Percentiles rank a stretch among this genome's conserved stretches.
phyloP scores from a whole-genome alignment of 2,113 vertebrate species.

The Chlamydotis undulata region DNA sequence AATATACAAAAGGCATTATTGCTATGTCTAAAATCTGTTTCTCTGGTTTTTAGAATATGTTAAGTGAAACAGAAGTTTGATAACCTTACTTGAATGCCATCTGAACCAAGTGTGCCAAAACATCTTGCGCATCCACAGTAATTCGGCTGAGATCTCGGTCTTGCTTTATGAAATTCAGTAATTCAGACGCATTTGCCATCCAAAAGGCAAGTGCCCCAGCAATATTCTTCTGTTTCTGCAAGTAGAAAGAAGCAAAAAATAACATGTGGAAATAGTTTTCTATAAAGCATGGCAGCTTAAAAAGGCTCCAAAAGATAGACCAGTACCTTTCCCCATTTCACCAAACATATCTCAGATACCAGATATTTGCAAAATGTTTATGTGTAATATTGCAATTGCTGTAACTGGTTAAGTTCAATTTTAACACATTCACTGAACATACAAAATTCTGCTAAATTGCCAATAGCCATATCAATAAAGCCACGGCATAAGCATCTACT shows the following conservation, averaged over 20 bases:
- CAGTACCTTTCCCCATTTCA: constrained; percentile 76
- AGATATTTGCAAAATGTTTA: constrained; percentile 79
- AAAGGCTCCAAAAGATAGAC: constrained; percentile 86
- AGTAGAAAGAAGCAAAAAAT: constrained; percentile 49
- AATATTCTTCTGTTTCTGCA: constrained; percentile 98
- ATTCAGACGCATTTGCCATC: constrained; percentile 99
- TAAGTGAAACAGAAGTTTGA: neutral
- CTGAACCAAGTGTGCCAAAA: constrained; percentile 95
- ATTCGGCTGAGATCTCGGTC: constrained; percentile 93
- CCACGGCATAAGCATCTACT: constrained; percentile 19
- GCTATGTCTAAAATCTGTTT: neutral
- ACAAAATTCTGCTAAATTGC: neutral
- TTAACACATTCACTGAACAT: constrained; percentile 3
- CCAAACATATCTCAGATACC: constrained; percentile 78
- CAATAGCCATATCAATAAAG: neutral
- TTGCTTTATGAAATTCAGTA: constrained; percentile 98
- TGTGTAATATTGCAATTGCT: neutral
- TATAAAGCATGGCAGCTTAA: neutral
- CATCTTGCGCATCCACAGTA: constrained; percentile 94
- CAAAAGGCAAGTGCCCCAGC: constrained; percentile 98
- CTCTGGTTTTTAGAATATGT: neutral
- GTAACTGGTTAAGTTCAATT: neutral
- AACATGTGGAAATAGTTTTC: neutral
- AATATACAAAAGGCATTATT: neutral
- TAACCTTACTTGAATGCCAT: constrained; percentile 95